Evolutionary conservation across 1,140 invertebrate genomes (phyloP), one percentile per base, ranked within the genome.

Genomic region (Drosophila tropicalis): DNA sequence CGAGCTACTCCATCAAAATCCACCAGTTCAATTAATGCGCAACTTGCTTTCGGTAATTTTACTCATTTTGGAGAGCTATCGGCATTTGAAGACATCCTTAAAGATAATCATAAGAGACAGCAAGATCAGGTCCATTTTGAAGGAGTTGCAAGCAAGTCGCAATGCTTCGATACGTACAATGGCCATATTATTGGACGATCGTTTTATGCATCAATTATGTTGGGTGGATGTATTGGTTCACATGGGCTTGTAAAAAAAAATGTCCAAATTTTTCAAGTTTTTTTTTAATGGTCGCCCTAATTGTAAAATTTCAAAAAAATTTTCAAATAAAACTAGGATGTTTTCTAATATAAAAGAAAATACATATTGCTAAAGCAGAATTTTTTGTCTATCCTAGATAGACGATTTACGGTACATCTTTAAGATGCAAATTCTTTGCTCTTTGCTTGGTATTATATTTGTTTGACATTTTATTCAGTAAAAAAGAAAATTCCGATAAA

Each of bases 1-100:
- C 1, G 25, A 66, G 5, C 51, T 79, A 13, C 2, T 79, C 6
- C 69, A 29, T 1, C 9, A 55, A 12, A n/a, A 72, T 10, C 13
- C 62, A 51, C 76, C 73, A 0, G 22, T 76, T 1, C 73, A 76
- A 47, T n/a, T 79, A 29, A 7, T 66, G 19, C 74, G 73, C n/a
- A 79, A 79, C 10, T 19, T 79, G 1, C 58, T 79, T 0, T 63
- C 67, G 0, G 51, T 76, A 0, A 41, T 69, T 2, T 25, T 79
- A 5, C 32, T 58, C 15, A 41, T 79, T 13, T 62, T 64, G 19
- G 73, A 79, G 54, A 44, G 40, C 29, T 75, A 76, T 32, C 67
- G 76, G 9, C 69, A 72, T 2, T 72, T 70, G 41, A 58, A 55
- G 12, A 36, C 57, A n/a, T 72, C 51, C 2, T 12, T 69, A 32